Evolutionary conservation across 2,888 invertebrate genomes (phyloP).

Genomic region (Candidula unifasciata): DNA sequence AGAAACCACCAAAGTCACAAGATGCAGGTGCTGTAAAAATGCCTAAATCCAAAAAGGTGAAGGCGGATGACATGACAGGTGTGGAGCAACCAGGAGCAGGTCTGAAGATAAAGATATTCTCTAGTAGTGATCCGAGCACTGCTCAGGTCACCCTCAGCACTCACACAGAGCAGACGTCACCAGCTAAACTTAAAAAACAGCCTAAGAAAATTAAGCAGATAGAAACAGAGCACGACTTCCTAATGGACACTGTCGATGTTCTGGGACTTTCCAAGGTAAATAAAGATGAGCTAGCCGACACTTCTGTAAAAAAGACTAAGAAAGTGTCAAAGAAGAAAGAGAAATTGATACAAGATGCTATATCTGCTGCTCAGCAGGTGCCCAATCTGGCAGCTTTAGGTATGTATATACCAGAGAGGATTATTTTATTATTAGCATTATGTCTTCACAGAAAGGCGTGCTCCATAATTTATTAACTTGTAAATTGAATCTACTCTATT

Average conservation of each 20-base stretch:
- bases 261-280: constrained; percentile 7
- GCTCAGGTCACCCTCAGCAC: constrained; percentile 51
- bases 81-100: constrained; percentile 15
- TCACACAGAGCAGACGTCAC: constrained; percentile 42
- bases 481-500: too few relatives aligned
- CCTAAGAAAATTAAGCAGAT: constrained; percentile 31
- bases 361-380: constrained; percentile 55
- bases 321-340: constrained; percentile 83
- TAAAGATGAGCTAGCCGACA: neutral
- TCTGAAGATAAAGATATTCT: constrained; percentile 48
- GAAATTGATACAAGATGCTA: constrained; percentile 82
- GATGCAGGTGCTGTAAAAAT: constrained; percentile 18
- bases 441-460: too few relatives aligned
- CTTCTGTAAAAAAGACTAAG: constrained; percentile 24
- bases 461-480: too few relatives aligned
- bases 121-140: constrained; percentile 43
- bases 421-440: neutral
- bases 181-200: constrained; percentile 57
- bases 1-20: constrained; percentile 51
- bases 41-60: constrained; percentile 35
- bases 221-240: constrained; percentile 24
- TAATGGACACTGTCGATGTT: constrained; percentile 9
- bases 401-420: neutral
- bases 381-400: constrained; percentile 57
- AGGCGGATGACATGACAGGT: constrained; percentile 26